A percentile compares a stretch with the other conserved stretches of the same genome.
phyloP scores from a whole-genome alignment of 2,888 invertebrate species.

The Pollenia amentaria region DNA sequence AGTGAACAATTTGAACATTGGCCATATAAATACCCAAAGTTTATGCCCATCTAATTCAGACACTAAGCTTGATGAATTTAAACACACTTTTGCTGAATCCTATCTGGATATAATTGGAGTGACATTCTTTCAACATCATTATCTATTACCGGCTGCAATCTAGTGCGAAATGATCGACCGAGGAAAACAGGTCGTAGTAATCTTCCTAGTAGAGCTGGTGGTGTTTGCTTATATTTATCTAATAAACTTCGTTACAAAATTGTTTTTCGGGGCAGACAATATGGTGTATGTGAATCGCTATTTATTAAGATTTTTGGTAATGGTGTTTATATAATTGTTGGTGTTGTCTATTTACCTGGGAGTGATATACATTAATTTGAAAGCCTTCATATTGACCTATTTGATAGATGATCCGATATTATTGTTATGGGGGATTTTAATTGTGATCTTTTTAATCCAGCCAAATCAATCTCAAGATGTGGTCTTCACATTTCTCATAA shows the following conservation, averaged over 20 bases:
- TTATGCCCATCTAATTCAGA: not conserved
- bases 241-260: too few species aligned
- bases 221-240: too few species aligned
- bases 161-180: too few species aligned
- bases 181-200: too few species aligned
- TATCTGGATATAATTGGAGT: slow-evolving; percentile 13
- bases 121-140: not conserved
- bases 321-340: not conserved
- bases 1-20: too few species aligned
- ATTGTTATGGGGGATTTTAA: too few species aligned
- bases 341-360: slow-evolving; percentile 1
- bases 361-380: not conserved
- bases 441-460: too few species aligned
- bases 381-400: too few species aligned
- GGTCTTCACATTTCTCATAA: too few species aligned
- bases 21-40: slow-evolving; percentile 15
- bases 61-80: slow-evolving; percentile 20
- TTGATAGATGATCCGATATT: too few species aligned
- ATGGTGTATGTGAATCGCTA: not conserved
- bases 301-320: not conserved
- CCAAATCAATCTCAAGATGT: too few species aligned
- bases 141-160: not conserved
- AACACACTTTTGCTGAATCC: not conserved
- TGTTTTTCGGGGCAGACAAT: not conserved
- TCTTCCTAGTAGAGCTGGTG: too few species aligned